Base-by-base conservation (phyloP, 2,113 vertebrate genomes). In the Semnornis frantzii region DNA sequence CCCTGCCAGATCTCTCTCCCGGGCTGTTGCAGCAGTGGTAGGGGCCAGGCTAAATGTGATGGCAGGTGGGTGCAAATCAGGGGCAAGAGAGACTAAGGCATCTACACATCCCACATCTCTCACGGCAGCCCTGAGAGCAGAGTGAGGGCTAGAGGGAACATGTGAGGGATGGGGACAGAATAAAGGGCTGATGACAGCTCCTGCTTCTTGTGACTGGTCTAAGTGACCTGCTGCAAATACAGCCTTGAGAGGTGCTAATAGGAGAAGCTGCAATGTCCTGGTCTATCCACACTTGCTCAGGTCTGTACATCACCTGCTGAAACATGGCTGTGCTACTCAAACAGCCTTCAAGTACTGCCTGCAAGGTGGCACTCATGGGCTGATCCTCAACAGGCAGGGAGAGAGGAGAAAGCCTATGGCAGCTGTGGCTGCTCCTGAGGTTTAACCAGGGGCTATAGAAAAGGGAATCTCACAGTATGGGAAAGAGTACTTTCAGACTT, bases 1-100 rank as follows among this genome's bases (percentile, higher is more conserved):
- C 82, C 76, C 73, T 95, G 93, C 37, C 85, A 95, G 60, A 88
- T 93, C 62, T 33, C 55, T 80, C 73, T 86, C 76, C 42, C 73
- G 84, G 76, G 73, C 66, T 92, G 69, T n/a, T 71, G 48, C 57
- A 64, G 62, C 5, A 3, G 48, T 69, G 65, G 31, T 28, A 90
- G 80, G 25, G 48, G n/a, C 55, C 66, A 76, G 64, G 64, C 63
- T 69, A 78, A 90, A 94, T 78, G 80, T 64, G 86, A 74, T 74
- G 65, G 76, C 72, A 92, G 75, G 52, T 34, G 27, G 44, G 60
- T 84, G 55, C 31, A 86, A 91, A 89, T 73, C 71, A 79, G 78
- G 66, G 39, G 39, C 44, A 91, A 85, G 84, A 71, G 42, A 84
- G 10, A 44, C 33, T 20, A 34, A 68, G 69, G 25, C 42, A 71